Base-by-base conservation (phyloP, 2,113 vertebrate species). In the Deroptyus accipitrinus region DNA sequence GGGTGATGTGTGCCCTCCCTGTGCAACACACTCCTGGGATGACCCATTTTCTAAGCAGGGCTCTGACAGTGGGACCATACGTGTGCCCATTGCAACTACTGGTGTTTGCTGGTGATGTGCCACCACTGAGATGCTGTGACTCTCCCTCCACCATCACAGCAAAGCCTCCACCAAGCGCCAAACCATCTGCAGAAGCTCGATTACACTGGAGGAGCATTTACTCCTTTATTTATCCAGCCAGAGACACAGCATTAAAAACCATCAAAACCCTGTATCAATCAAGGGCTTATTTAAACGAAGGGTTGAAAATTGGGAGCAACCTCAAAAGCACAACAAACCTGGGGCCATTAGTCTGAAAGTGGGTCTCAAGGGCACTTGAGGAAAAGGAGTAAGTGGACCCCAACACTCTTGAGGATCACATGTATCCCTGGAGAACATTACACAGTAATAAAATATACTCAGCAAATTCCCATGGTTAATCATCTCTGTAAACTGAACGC, bases 341-440 rank as follows among this genome's bases (percentile, higher is more conserved):
- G 81, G 81, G 86, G 96, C 88, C 91, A 77, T 91, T 84, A 97
- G 74, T 57, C 80, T 75, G 52, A 42, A 76, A 91, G 92, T 72
- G 69, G 67, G 81, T 89, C 94, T 95, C 91, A 81, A 95, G 87
- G 63, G 89, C 77, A 83, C 85, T 92, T 67, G 68, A 96, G 41
- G 67, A 76, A 90, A 83, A 93, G 46, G 63, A 93, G 79, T 94
- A 92, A 96, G 85, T 82, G 88, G 90, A 96, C 88, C 94, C 90
- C 90, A 94, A 62, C 44, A 94, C 95, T 92, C 94, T 39, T 7
- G 90, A 96, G 96, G 78, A 94, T 76, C 78, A 10, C 48, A 78
- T 46, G 69, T 49, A 44, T 88, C 95, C 90, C 88, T 57, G 49
- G 90, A 96, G 95, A 67, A 86, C 88, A 86, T 69, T 77, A 67